These are phyloP conservation scores for Pseudomyrmex gracilis DNA, from an alignment of 1,140 invertebrate species.

Conservation along the genomic window DNA sequence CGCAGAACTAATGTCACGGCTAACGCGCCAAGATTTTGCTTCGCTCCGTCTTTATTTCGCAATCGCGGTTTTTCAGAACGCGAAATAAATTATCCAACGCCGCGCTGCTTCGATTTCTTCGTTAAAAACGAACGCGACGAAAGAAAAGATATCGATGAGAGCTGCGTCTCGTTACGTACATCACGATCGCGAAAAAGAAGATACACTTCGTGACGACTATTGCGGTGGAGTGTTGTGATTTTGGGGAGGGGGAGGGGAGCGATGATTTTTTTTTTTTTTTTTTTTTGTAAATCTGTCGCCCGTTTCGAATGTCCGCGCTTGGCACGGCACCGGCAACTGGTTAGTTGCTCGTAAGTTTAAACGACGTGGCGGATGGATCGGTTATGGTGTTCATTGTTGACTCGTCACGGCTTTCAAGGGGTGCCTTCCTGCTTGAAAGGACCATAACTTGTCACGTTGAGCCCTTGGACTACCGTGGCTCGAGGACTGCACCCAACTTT, in stretches of 20 bases:
- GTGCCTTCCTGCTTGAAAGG: constrained; percentile 70
- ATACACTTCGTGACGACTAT: not conserved
- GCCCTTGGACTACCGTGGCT: constrained; percentile 62
- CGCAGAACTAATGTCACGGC: constrained; percentile 65
- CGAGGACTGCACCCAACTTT: constrained; percentile 22
- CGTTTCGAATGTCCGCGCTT: constrained; percentile 22
- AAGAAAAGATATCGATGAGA: not conserved
- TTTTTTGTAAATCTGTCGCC: constrained; percentile 18
- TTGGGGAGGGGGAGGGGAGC: not conserved
- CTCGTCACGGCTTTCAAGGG: constrained; percentile 71
- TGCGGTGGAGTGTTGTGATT: constrained; percentile 24
- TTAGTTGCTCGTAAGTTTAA: constrained; percentile 53
- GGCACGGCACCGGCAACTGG: constrained; percentile 44
- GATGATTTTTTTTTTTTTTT: constrained; percentile 41
- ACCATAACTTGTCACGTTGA: constrained; percentile 68
- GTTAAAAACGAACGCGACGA: not conserved
- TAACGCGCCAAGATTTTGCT: constrained; percentile 55
- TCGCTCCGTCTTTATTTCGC: not conserved
- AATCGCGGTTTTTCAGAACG: constrained; percentile 34
- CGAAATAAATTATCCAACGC: constrained; percentile 17
- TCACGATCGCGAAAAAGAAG: not conserved
- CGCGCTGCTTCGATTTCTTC: constrained; percentile 25
- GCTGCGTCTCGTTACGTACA: not conserved
- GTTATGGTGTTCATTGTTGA: constrained; percentile 70
- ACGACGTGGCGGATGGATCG: constrained; percentile 69